Evolutionary conservation across 2,888 invertebrate species (phyloP), one percentile per base, ranked within the genome.

Genomic region (Cheilosia variabilis): DNA sequence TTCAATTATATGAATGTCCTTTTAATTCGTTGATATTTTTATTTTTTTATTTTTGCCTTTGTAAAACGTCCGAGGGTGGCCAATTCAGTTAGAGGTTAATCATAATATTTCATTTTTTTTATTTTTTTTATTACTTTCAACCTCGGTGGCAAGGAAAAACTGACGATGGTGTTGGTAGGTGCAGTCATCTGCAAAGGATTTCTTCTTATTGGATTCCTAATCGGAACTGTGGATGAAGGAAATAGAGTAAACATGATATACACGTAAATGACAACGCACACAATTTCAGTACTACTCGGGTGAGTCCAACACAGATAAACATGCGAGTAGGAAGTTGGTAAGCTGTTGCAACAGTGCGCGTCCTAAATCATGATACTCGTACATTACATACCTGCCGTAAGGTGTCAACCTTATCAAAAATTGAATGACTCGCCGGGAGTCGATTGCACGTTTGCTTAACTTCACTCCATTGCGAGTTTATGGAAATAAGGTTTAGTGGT

Each of bases 101-200:
- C 83, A 78, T 79, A 84, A 79, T 79, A 73, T 84, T 75, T 83
- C 78, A 63, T 78, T 78, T 78, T 78, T 78, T 78, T 77, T 78
- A 73, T 78, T 78, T 78, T 78, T 77, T 81, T 78, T 82, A 55
- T 72, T 57, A 75, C 57, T 17, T 52, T 78, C 55, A 72, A 63
- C 68, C 72, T 66, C 68, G 41, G 52, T 52, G 57, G 52, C 13
- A 19, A 19, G 34, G 73, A 45, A 68, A 68, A 53, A 24, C 17
- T 10, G 22, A 22, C 34, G 62, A 47, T 75, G 52, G 52, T 55
- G 78, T 62, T 63, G 58, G 58, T 75, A 65, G 73, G 68, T 75
- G 79, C 83, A 79, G 79, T 65, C 83, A 65, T 73, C 68, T 73
- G 83, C 68, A 75, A 83, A 79, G 68, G 73, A 75, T 83, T 83